phyloP scores from a whole-genome alignment of 2,797 vertebrate species.

The Gephyroberyx darwinii region DNA sequence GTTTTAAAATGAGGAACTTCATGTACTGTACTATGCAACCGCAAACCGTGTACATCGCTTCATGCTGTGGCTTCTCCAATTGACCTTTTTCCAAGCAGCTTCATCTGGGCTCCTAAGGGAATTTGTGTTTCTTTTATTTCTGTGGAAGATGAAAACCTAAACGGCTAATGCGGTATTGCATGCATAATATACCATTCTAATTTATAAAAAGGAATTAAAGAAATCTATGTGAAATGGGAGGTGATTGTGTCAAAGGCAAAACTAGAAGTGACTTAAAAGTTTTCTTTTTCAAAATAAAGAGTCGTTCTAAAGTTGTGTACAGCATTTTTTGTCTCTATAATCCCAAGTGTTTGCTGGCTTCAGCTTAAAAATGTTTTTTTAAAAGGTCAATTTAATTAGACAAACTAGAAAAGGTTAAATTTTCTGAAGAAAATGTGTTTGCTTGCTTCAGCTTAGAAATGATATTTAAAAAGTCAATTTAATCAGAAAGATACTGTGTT shows the following conservation, averaged over 20 bases:
- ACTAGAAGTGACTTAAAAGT: slow-evolving; percentile 87
- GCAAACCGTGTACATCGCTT: slow-evolving; percentile 92
- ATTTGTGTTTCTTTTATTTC: slow-evolving; percentile 82
- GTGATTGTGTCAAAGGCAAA: slow-evolving; percentile 87
- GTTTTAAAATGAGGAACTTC: slow-evolving; percentile 88
- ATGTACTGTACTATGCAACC: slow-evolving; percentile 84
- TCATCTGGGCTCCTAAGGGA: slow-evolving; percentile 80
- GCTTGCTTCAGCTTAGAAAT: no score
- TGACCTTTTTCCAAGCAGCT: slow-evolving; percentile 85
- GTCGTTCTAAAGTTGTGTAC: slow-evolving; percentile 67
- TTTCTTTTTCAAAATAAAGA: slow-evolving; percentile 89
- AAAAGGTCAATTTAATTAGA: no score
- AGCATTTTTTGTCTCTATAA: background rate
- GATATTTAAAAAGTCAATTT: no score
- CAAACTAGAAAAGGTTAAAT: no score
- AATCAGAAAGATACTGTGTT: no score
- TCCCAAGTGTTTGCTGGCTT: no score
- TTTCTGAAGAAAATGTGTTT: no score
- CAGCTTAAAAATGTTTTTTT: no score
- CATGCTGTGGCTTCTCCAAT: slow-evolving; percentile 85
- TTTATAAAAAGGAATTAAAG: slow-evolving; percentile 87
- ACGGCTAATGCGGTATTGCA: slow-evolving; percentile 91
- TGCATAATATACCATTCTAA: slow-evolving; percentile 90
- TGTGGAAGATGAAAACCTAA: slow-evolving; percentile 88
- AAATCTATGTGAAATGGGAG: slow-evolving; percentile 85